Conservation (phyloP, 2,113 vertebrate species). For the Ellobius talpinus region DNA sequence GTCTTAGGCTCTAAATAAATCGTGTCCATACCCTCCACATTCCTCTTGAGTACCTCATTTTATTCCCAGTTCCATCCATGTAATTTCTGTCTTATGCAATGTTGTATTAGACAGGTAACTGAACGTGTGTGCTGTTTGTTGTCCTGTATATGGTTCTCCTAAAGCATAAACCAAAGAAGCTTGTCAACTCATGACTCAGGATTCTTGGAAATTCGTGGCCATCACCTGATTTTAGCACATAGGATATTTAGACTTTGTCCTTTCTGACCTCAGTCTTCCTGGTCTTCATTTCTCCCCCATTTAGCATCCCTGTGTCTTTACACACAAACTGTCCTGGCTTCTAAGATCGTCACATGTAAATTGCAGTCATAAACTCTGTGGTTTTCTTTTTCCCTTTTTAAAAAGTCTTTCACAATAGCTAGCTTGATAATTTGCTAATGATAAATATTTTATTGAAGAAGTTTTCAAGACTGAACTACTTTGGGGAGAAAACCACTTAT, state of each 20-base stretch:
- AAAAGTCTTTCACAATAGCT: background rate
- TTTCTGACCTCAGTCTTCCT: constrained; percentile 20
- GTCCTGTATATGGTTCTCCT: background rate
- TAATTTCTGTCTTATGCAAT: background rate
- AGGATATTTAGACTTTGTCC: constrained; percentile 10
- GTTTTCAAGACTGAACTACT: constrained; percentile 31
- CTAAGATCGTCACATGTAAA: background rate
- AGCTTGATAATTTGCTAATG: constrained; percentile 11
- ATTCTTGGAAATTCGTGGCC: constrained; percentile 16
- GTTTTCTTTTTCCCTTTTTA: constrained; percentile 16
- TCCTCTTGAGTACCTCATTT: background rate
- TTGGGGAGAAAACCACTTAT: constrained; percentile 21
- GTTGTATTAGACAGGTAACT: background rate
- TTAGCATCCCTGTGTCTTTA: background rate
- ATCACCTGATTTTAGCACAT: background rate
- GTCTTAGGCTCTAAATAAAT: background rate
- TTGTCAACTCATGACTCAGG: background rate
- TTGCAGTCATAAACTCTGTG: background rate
- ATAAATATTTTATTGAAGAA: constrained; percentile 47
- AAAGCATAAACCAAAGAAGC: background rate
- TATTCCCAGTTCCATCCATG: background rate
- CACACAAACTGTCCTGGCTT: background rate
- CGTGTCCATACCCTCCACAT: background rate
- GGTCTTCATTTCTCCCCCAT: background rate
- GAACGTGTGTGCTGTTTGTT: background rate